Percentiles rank a stretch among this genome's conserved stretches.
phyloP scores from a whole-genome alignment of 1,140 invertebrate species.

The Drosophila grimshawi region DNA sequence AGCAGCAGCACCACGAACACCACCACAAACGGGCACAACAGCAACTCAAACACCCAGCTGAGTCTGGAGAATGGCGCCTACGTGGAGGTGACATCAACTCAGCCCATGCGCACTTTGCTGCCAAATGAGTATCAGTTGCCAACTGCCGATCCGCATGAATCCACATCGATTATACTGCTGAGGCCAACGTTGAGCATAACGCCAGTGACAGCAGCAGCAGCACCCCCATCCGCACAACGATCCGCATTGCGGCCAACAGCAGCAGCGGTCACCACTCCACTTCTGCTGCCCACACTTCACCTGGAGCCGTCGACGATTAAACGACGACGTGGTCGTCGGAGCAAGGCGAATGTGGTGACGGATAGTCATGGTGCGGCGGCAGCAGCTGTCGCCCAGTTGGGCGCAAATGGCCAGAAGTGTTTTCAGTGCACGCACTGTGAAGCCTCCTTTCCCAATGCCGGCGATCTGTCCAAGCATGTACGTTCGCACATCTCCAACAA shows the following conservation, averaged over 20 bases:
- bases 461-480: slow-evolving; percentile 86
- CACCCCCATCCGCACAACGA: background rate
- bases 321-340: slow-evolving; percentile 70
- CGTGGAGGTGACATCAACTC: slow-evolving; percentile 28
- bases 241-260: background rate
- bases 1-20: slow-evolving; percentile 52
- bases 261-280: background rate
- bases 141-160: slow-evolving; percentile 62
- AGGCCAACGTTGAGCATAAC: slow-evolving; percentile 55
- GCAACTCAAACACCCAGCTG: slow-evolving; percentile 59
- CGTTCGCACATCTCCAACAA: slow-evolving; percentile 86
- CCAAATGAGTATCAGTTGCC: slow-evolving; percentile 64
- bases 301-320: slow-evolving; percentile 48
- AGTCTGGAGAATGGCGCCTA: slow-evolving; percentile 37
- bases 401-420: slow-evolving; percentile 62
- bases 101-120: slow-evolving; percentile 49
- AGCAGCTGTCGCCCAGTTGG: slow-evolving; percentile 27
- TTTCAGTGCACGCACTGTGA: slow-evolving; percentile 87
- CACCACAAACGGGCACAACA: slow-evolving; percentile 16
- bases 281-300: slow-evolving; percentile 11
- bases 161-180: slow-evolving; percentile 75
- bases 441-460: slow-evolving; percentile 87
- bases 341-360: slow-evolving; percentile 46
- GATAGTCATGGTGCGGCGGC: slow-evolving; percentile 35
- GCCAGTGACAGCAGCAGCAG: slow-evolving; percentile 24